Conservation (phyloP, 2,113 vertebrate genomes). For the Zootoca vivipara region DNA sequence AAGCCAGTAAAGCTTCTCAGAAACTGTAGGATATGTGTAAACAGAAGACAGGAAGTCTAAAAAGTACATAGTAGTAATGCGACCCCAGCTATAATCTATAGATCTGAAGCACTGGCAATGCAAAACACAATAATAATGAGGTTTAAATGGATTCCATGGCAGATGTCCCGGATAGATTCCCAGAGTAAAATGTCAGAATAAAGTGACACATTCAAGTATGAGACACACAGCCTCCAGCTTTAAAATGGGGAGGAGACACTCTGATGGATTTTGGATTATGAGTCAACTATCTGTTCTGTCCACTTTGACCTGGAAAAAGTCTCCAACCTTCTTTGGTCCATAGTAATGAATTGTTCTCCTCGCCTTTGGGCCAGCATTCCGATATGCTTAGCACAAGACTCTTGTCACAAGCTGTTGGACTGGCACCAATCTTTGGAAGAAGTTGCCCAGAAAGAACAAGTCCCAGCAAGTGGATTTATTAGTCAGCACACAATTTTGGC, state of each 20-base stretch:
- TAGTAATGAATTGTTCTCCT: not conserved
- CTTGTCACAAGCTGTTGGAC: not conserved
- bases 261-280: not conserved
- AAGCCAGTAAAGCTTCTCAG: slow-evolving; percentile 7
- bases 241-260: not conserved
- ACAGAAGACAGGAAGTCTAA: slow-evolving; percentile 6
- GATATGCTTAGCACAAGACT: not conserved
- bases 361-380: not conserved
- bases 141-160: slow-evolving; percentile 20
- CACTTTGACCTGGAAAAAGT: not conserved
- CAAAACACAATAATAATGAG: slow-evolving; percentile 1
- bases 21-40: not conserved
- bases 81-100: not conserved
- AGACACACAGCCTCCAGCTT: not conserved
- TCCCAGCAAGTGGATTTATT: slow-evolving; percentile 5
- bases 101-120: slow-evolving; percentile 1
- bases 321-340: not conserved
- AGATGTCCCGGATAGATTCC: slow-evolving; percentile 21
- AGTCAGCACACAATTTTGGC: not conserved
- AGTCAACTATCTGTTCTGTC: not conserved
- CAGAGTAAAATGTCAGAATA: slow-evolving; percentile 11
- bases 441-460: slow-evolving; percentile 5
- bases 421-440: not conserved
- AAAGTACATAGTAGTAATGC: slow-evolving; percentile 21
- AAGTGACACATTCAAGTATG: not conserved